These are phyloP conservation scores for Dryas iulia DNA, from an alignment of 1,140 invertebrate species.

Conservation along the genomic window DNA sequence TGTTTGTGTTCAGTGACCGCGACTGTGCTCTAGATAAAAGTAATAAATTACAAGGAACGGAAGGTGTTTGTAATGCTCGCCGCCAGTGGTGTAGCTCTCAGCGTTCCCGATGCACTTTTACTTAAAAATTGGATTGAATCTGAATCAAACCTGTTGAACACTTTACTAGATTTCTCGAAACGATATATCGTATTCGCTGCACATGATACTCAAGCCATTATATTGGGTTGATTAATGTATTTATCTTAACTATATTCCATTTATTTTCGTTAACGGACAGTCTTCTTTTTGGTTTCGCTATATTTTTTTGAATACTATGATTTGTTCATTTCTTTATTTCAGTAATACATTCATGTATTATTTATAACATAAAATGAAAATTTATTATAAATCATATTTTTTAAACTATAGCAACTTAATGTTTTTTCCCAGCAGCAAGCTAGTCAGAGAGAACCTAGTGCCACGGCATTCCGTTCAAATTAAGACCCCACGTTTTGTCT, in stretches of 20 bases:
- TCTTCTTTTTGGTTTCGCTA: not conserved
- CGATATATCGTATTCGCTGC: not conserved
- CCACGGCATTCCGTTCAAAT: too few relatives aligned
- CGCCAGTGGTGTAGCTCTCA: conserved; percentile 57
- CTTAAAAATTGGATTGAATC: not conserved
- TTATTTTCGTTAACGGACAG: not conserved
- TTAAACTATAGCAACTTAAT: too few relatives aligned
- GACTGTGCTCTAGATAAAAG: conserved; percentile 73
- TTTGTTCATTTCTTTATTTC: not conserved
- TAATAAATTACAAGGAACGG: conserved; percentile 75
- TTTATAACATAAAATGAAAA: too few relatives aligned
- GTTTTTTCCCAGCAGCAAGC: too few relatives aligned
- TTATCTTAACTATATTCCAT: not conserved
- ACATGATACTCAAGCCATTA: not conserved
- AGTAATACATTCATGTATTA: too few relatives aligned
- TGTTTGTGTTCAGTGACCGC: conserved; percentile 75
- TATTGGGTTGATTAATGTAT: not conserved
- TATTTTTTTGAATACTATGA: not conserved
- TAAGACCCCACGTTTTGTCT: too few relatives aligned
- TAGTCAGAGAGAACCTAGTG: too few relatives aligned
- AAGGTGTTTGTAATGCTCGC: conserved; percentile 70
- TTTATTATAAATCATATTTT: too few relatives aligned
- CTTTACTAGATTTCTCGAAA: conserved; percentile 6
- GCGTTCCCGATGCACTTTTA: conserved; percentile 48
- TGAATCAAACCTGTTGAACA: not conserved